These are phyloP conservation scores for Digitonthophagus gazella DNA, from an alignment of 2,888 invertebrate genomes.

Conservation along the genomic window DNA sequence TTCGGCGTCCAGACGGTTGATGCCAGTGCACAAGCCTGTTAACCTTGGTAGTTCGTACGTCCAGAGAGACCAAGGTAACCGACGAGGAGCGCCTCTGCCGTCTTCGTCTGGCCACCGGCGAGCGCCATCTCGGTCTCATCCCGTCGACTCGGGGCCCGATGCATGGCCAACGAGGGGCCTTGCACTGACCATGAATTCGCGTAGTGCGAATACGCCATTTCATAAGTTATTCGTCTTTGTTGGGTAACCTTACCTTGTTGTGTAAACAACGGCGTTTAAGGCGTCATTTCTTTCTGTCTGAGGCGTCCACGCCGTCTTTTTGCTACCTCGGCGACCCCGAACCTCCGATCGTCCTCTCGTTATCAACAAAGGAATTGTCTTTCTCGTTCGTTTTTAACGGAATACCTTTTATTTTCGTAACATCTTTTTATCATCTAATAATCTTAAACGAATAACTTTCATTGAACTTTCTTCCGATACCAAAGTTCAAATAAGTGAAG, in stretches of 20 bases:
- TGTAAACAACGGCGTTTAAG: slow-evolving; percentile 28
- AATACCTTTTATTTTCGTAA: not conserved
- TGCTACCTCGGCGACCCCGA: not conserved
- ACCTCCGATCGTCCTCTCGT: not conserved
- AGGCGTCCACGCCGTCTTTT: not conserved
- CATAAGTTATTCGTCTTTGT: slow-evolving; percentile 33
- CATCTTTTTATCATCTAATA: not conserved
- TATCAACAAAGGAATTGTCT: not conserved
- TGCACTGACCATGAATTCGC: slow-evolving; percentile 37
- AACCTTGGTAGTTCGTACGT: slow-evolving; percentile 36
- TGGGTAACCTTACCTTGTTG: slow-evolving; percentile 29
- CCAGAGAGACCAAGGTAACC: slow-evolving; percentile 30
- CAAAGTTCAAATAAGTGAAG: no score
- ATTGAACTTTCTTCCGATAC: no score
- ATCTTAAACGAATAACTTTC: no score
- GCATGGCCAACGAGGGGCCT: slow-evolving; percentile 37
- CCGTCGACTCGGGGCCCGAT: slow-evolving; percentile 35
- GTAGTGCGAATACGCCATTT: slow-evolving; percentile 32
- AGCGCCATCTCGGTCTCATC: slow-evolving; percentile 24
- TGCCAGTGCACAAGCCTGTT: slow-evolving; percentile 33
- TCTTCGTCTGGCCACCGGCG: not conserved
- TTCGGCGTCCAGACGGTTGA: slow-evolving; percentile 34
- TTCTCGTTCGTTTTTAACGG: not conserved
- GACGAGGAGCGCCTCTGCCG: slow-evolving; percentile 25
- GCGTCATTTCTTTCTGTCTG: slow-evolving; percentile 18